A percentile compares a stretch with the other conserved stretches of the same genome.
These are phyloP conservation scores for Bos indicus DNA, from an alignment of 2,113 vertebrate species.

Conservation along the genomic window DNA sequence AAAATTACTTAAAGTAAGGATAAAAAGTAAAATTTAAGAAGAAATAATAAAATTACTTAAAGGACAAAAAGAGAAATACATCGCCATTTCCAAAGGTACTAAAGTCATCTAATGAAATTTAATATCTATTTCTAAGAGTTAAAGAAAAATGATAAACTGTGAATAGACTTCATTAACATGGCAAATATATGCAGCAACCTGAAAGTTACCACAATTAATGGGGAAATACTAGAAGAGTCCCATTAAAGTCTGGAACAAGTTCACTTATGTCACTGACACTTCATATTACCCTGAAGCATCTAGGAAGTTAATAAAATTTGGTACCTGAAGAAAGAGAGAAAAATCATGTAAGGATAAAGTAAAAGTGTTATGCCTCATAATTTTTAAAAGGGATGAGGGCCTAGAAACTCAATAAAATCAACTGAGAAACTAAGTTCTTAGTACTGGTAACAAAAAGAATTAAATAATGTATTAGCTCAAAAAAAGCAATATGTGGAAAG, in stretches of 20 bases:
- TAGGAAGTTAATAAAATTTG: not conserved
- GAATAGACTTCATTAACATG: not conserved
- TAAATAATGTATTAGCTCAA: not conserved
- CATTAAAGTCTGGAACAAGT: not conserved
- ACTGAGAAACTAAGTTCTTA: not conserved
- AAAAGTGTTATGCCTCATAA: not conserved
- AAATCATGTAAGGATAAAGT: not conserved
- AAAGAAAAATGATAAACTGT: not conserved
- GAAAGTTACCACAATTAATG: not conserved
- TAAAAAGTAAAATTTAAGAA: not conserved
- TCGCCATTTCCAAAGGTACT: not conserved
- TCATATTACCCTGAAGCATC: not conserved
- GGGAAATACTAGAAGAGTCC: constrained; percentile 2
- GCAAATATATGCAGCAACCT: not conserved
- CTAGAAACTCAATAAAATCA: constrained; percentile 16
- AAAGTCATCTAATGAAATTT: not conserved
- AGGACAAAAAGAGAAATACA: not conserved
- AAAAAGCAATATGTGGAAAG: not conserved
- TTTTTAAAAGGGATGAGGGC: not conserved
- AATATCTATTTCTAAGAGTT: not conserved
- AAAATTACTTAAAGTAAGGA: not conserved
- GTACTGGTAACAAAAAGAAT: not conserved
- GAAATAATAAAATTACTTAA: not conserved
- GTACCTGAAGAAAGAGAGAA: not conserved
- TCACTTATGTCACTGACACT: not conserved